Conservation (phyloP, 2,797 vertebrate genomes). For the Threskiornis aethiopicus region DNA sequence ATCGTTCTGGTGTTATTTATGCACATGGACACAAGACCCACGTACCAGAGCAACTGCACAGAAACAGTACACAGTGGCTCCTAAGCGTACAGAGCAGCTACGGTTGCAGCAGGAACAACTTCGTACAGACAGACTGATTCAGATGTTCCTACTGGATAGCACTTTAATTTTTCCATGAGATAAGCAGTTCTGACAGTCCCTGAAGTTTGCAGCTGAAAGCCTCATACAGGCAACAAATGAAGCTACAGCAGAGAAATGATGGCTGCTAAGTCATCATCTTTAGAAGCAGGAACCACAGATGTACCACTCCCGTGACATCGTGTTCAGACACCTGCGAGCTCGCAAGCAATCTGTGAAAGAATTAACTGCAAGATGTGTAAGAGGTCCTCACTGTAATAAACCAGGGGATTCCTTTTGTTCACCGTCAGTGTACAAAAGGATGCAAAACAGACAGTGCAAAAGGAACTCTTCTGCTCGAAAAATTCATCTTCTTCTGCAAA, state of each 20-base stretch:
- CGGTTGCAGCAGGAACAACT: background rate
- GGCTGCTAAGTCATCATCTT: background rate
- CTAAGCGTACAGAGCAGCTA: background rate
- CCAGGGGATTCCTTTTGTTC: background rate
- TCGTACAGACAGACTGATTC: background rate
- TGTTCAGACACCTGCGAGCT: background rate
- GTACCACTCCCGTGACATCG: background rate
- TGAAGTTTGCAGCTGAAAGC: background rate
- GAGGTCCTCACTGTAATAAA: background rate
- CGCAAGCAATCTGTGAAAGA: background rate
- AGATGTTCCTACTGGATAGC: background rate
- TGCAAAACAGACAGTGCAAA: background rate
- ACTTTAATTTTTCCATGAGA: background rate
- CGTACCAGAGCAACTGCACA: background rate
- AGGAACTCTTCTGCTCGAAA: background rate
- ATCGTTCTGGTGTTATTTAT: background rate
- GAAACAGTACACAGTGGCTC: background rate
- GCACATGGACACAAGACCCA: background rate
- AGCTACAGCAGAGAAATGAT: background rate
- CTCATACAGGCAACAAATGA: background rate
- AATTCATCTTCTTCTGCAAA: background rate
- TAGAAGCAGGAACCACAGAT: background rate
- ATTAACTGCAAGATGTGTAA: background rate
- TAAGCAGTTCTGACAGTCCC: background rate
- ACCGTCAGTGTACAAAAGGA: background rate